Base-by-base conservation (phyloP, 1,140 invertebrate genomes). In the Monochamus saltuarius region DNA sequence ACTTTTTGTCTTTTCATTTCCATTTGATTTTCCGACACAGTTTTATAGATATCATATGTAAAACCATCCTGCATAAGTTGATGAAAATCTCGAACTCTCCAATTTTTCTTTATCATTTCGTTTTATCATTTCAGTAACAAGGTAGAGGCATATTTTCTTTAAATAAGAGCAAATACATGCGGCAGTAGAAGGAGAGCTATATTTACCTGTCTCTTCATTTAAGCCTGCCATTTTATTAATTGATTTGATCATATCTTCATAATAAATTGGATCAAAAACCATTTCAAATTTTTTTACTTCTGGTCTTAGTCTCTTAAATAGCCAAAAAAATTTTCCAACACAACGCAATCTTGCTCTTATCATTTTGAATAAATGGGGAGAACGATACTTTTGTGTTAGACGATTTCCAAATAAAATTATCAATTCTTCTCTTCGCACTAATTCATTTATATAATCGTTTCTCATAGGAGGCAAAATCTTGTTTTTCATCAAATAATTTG, bases 141-240 rank as follows among this genome's bases (percentile, higher is more conserved):
- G n/a, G 19, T 50, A 36, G n/a, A 34, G 14, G n/a, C 19, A 1
- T 6, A 36, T 36, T 50, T 50, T 35, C 35, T 50, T 50, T n/a
- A 29, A 6, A 34, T 50, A 35, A 11, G 3, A 34, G 17, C 8
- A 3, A 50, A 50, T 17, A 36, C 2, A 9, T 11, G 14, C 9
- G 7, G 29, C 47, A 50, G 47, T 50, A 11, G 8, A 11, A 11
- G 47, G 17, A 29, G 29, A 19, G 22, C 35, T 50, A 50, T 50
- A 50, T 34, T 50, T 19, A n/a, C n/a, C 47, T 29, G 47, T 50
- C 35, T 50, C 22, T 14, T 50, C 16, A 36, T 50, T 35, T 14
- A 50, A 29, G 2, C 14, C 9, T 2, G 9, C 9, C 47, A 50
- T 50, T 38, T 38, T n/a, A n/a, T 50, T 50, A 9, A 50, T 50